These are phyloP conservation scores for Sinosuthora webbiana DNA, from an alignment of 2,113 vertebrate genomes.

Conservation along the genomic window DNA sequence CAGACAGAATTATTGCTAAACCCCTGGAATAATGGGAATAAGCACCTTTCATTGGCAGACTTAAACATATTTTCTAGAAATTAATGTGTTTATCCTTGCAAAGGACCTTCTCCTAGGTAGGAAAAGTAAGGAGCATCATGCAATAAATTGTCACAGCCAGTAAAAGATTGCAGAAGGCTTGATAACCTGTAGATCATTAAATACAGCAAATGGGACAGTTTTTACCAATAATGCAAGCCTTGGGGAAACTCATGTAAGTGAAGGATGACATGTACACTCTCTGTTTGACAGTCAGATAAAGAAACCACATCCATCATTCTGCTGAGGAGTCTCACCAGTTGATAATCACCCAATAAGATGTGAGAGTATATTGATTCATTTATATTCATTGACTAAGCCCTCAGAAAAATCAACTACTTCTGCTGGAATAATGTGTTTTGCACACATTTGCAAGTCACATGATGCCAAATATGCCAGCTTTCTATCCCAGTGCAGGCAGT, in stretches of 20 bases:
- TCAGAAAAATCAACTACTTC: conserved; percentile 6
- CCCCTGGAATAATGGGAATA: background rate
- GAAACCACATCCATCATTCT: conserved; percentile 27
- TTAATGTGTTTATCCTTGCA: conserved; percentile 29
- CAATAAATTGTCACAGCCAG: conserved; percentile 3
- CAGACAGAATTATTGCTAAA: background rate
- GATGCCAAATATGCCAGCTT: background rate
- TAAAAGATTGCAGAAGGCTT: conserved; percentile 2
- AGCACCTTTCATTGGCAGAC: background rate
- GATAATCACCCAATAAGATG: conserved; percentile 40
- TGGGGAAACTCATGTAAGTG: conserved; percentile 8
- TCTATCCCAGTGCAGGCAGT: background rate
- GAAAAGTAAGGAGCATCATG: background rate
- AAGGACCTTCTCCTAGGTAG: background rate
- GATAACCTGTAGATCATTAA: conserved; percentile 35
- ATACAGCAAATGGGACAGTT: conserved; percentile 33
- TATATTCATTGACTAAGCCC: conserved; percentile 7
- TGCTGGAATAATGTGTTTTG: background rate
- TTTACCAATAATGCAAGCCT: conserved; percentile 35
- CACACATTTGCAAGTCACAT: background rate
- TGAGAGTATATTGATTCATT: conserved; percentile 7
- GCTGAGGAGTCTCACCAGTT: conserved; percentile 8
- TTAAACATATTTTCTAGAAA: conserved; percentile 26
- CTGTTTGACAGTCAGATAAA: conserved; percentile 22
- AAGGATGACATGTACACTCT: conserved; percentile 14